Evolutionary conservation across 2,797 vertebrate species (phyloP).

Genomic region (Spheniscus humboldti): DNA sequence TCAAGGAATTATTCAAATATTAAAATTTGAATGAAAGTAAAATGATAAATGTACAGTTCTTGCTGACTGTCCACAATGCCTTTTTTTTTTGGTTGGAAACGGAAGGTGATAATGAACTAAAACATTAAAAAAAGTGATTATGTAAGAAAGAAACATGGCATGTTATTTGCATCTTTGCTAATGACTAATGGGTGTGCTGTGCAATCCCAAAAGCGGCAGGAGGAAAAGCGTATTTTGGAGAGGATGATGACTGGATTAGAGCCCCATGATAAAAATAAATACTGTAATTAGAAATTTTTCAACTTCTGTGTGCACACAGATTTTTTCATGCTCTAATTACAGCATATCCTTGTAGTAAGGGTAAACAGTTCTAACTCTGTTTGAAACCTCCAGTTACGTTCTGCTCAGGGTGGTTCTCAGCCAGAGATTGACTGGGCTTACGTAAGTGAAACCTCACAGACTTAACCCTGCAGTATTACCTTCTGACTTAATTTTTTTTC

Average conservation of each 20-base stretch:
- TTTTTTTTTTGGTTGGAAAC: background rate
- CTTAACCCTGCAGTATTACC: background rate
- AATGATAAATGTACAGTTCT: background rate
- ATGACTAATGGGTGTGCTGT: background rate
- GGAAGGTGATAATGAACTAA: background rate
- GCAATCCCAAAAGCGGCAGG: background rate
- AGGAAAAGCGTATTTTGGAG: background rate
- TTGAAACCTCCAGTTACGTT: background rate
- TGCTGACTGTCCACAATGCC: background rate
- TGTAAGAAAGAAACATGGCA: background rate
- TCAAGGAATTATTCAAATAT: background rate
- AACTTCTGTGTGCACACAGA: background rate
- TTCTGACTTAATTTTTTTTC: background rate
- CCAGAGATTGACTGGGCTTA: background rate
- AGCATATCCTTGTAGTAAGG: background rate
- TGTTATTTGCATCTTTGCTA: background rate
- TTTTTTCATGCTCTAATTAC: background rate
- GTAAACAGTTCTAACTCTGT: background rate
- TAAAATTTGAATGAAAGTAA: background rate
- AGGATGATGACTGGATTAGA: background rate
- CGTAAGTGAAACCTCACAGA: background rate
- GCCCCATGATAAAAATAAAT: background rate
- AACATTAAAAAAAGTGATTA: background rate
- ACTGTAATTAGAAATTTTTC: background rate
- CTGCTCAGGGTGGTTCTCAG: background rate